A percentile compares a stretch with the other conserved stretches of the same genome.
Evolutionary conservation across 2,113 vertebrate genomes (phyloP).

Genomic region (Mesitornis unicolor): DNA sequence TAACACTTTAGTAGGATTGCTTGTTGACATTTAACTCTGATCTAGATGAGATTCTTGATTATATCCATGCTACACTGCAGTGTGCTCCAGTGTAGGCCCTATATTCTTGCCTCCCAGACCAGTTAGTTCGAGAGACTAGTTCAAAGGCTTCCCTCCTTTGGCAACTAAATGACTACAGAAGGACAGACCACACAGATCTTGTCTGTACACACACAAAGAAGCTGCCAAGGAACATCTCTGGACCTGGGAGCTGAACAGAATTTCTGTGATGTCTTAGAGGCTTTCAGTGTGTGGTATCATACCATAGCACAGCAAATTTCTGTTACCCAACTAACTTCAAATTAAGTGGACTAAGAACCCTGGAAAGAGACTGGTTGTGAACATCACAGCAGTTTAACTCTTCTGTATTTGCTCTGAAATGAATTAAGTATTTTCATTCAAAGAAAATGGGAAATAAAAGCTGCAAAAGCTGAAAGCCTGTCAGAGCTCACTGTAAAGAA

Average conservation of each 20-base stretch:
- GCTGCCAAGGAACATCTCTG: not conserved
- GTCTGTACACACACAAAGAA: rapidly evolving
- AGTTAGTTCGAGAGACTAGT: not conserved
- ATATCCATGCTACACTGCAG: not conserved
- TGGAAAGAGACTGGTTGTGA: not conserved
- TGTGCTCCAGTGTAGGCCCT: not conserved
- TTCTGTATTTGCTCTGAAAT: not conserved
- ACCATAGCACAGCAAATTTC: not conserved
- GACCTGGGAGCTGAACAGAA: not conserved
- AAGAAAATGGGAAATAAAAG: not conserved
- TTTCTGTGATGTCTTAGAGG: rapidly evolving
- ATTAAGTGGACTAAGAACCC: not conserved
- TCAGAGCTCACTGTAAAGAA: not conserved
- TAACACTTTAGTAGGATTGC: not conserved
- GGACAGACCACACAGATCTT: rapidly evolving
- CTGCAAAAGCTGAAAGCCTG: not conserved
- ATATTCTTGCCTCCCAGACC: not conserved
- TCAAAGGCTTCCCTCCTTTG: not conserved
- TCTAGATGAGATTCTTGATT: not conserved
- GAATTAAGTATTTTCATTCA: not conserved
- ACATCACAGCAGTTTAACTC: not conserved
- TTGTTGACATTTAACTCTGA: not conserved
- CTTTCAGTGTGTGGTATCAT: not conserved
- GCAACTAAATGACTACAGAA: not conserved
- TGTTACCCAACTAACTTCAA: not conserved